Percentiles rank a stretch among this genome's conserved stretches.
Conservation (phyloP, 2,797 vertebrate genomes). For the Cetoscarus ocellatus region DNA sequence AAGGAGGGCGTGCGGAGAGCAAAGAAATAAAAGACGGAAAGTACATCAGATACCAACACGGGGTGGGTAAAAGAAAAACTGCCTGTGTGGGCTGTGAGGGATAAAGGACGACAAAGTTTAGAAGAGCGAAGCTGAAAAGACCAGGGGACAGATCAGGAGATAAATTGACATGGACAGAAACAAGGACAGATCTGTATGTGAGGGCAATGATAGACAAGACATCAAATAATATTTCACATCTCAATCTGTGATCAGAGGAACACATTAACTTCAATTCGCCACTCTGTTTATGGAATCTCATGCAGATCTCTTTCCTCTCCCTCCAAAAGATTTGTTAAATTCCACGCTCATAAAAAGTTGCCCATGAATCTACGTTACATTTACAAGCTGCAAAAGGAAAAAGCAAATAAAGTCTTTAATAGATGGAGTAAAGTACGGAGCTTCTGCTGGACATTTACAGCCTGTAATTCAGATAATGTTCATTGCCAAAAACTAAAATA, state of each 20-base stretch:
- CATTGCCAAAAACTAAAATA: too few relatives aligned
- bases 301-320: not conserved
- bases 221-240: conserved; percentile 54
- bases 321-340: conserved; percentile 32
- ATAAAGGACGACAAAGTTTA: conserved; percentile 1
- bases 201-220: conserved; percentile 47
- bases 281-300: conserved; percentile 16
- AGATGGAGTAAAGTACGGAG: conserved; percentile 6
- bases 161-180: conserved; percentile 45
- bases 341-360: conserved; percentile 16
- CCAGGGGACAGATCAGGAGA: conserved; percentile 49
- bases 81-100: conserved; percentile 49
- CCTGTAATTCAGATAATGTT: conserved; percentile 13
- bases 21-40: conserved; percentile 30
- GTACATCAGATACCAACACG: conserved; percentile 35
- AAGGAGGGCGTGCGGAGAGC: conserved; percentile 22
- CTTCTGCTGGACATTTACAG: conserved; percentile 15
- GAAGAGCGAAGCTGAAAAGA: not conserved
- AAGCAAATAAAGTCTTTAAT: conserved; percentile 8
- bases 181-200: conserved; percentile 19
- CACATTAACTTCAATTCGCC: conserved; percentile 67
- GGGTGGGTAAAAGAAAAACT: conserved; percentile 4
- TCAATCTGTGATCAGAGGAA: conserved; percentile 59
- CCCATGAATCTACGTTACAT: conserved; percentile 16
- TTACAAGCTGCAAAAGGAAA: conserved; percentile 12